Percentiles rank a stretch among this genome's conserved stretches.
These are phyloP conservation scores for Apostichopus leukothele DNA, from an alignment of 53 echinoderm and acorn worm genomes.

Conservation along the genomic window DNA sequence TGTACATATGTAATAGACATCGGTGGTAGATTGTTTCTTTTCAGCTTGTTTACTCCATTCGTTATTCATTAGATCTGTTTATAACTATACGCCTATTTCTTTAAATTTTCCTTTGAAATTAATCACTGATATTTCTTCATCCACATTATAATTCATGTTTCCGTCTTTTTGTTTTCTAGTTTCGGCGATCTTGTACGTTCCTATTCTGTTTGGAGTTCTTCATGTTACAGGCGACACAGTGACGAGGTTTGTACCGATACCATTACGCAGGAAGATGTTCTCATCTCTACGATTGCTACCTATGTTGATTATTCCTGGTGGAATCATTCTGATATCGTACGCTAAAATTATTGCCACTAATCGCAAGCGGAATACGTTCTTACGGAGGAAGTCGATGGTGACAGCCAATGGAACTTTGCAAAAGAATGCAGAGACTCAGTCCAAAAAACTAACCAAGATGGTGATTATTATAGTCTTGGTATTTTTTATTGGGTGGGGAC, in stretches of 20 bases:
- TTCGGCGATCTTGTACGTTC: slow-evolving; percentile 10
- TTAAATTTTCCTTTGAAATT: too few relatives aligned
- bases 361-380: background rate
- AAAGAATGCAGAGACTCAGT: background rate
- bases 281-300: slow-evolving; percentile 12
- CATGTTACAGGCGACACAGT: background rate
- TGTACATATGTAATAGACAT: too few relatives aligned
- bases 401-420: background rate
- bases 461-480: slow-evolving; percentile 20
- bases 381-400: background rate
- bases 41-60: too few relatives aligned
- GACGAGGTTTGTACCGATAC: background rate
- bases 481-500: slow-evolving; percentile 28
- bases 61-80: too few relatives aligned
- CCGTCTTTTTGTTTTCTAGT: background rate
- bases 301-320: slow-evolving; percentile 30
- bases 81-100: too few relatives aligned
- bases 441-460: slow-evolving; percentile 22
- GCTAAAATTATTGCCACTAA: background rate
- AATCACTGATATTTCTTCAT: too few relatives aligned
- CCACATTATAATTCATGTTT: too few relatives aligned
- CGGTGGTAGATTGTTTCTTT: too few relatives aligned
- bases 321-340: slow-evolving; percentile 15
- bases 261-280: slow-evolving; percentile 12
- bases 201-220: background rate